Percentiles rank a stretch among this genome's conserved stretches.
Conservation (phyloP, 2,888 invertebrate species). For the Drosophila falleni region DNA sequence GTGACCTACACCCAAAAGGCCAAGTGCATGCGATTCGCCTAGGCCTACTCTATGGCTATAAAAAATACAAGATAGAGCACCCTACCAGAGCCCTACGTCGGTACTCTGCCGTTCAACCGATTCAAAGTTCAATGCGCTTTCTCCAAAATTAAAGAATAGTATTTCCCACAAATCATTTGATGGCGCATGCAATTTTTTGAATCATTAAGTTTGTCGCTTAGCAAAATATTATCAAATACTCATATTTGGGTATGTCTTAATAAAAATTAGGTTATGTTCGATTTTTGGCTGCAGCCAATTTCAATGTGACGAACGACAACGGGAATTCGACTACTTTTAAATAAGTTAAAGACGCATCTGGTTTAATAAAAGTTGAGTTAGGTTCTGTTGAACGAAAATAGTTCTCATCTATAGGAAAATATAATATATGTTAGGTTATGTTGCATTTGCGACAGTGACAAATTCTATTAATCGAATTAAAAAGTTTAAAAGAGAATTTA, state of each 20-base stretch:
- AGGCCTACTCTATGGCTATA: slow-evolving; percentile 1
- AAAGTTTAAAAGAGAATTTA: no score
- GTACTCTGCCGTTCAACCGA: background rate
- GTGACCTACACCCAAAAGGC: slow-evolving; percentile 72
- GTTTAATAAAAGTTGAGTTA: no score
- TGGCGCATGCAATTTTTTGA: background rate
- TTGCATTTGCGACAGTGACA: background rate
- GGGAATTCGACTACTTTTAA: background rate
- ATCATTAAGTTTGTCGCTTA: background rate
- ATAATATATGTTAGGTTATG: background rate
- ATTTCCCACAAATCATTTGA: background rate
- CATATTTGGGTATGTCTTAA: background rate
- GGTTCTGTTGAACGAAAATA: background rate
- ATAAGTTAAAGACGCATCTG: no score
- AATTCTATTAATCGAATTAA: background rate
- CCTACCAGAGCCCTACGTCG: background rate
- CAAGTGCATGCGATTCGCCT: slow-evolving; percentile 71
- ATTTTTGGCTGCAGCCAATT: background rate
- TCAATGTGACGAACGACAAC: background rate
- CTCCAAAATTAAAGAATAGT: slow-evolving; percentile 7
- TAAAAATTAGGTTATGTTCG: background rate
- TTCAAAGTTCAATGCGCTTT: slow-evolving; percentile 1
- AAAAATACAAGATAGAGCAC: background rate
- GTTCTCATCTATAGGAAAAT: background rate
- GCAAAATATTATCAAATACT: background rate